Evolutionary conservation across 2,888 invertebrate species (phyloP).

Genomic region (Melanophora roralis): DNA sequence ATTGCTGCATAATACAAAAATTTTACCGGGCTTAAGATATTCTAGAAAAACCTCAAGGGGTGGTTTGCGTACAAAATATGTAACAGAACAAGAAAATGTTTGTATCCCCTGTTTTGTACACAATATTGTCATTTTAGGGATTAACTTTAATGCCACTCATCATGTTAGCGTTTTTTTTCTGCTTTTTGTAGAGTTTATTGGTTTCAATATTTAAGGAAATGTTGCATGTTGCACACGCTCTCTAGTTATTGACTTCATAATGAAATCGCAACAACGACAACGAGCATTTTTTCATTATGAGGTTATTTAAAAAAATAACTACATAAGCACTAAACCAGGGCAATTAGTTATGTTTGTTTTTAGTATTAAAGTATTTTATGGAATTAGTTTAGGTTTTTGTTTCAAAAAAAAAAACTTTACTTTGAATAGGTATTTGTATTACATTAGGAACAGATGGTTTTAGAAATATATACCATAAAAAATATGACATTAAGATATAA

Average conservation of each 20-base stretch:
- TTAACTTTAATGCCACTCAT: slow-evolving; percentile 57
- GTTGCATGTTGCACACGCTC: slow-evolving; percentile 33
- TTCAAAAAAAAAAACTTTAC: neutral
- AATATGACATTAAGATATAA: no score
- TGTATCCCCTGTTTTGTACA: neutral
- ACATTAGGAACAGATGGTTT: slow-evolving; percentile 38
- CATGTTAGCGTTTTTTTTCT: slow-evolving; percentile 18
- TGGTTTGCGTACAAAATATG: neutral
- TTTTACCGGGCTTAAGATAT: neutral
- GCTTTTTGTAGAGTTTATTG: neutral
- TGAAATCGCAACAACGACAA: slow-evolving; percentile 3
- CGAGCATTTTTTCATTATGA: slow-evolving; percentile 6
- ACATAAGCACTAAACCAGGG: neutral
- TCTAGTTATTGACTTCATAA: neutral
- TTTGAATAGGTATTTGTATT: slow-evolving; percentile 14
- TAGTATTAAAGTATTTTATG: slow-evolving; percentile 1
- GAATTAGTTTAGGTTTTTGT: neutral
- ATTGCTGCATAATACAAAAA: slow-evolving; percentile 2
- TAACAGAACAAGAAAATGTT: neutral
- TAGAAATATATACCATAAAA: neutral
- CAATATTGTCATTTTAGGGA: slow-evolving; percentile 54
- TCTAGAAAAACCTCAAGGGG: neutral
- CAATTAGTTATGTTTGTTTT: slow-evolving; percentile 38
- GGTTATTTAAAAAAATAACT: neutral
- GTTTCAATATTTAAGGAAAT: neutral